phyloP scores from a whole-genome alignment of 2,113 vertebrate genomes.

The Chelonoidis abingdonii region DNA sequence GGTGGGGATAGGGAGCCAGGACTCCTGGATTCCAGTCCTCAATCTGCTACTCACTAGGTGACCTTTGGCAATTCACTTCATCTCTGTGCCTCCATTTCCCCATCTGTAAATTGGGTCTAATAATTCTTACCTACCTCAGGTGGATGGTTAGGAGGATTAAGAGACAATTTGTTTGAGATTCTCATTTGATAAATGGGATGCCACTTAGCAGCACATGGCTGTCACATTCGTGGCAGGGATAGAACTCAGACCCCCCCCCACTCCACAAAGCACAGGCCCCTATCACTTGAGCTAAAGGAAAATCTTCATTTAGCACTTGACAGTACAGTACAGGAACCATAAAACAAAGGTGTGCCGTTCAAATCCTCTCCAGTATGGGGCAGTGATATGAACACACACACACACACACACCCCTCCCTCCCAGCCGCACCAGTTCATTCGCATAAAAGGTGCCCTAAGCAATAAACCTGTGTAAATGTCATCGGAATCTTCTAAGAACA shows the following conservation, averaged over 20 bases:
- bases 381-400: not conserved
- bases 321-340: not conserved
- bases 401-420: fast-evolving
- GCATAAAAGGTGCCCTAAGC: not conserved
- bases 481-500: not conserved
- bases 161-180: too few relatives aligned
- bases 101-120: not conserved
- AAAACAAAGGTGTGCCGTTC: not conserved
- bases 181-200: fast-evolving
- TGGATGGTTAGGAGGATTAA: fast-evolving
- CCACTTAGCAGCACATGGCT: fast-evolving
- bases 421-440: fast-evolving
- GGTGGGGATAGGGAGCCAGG: not conserved
- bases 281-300: not conserved
- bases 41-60: not conserved
- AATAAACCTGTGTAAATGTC: fast-evolving
- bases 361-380: fast-evolving
- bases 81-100: not conserved
- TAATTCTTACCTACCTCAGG: fast-evolving
- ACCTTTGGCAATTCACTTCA: not conserved
- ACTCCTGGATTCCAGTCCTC: not conserved
- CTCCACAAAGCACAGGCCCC: not conserved
- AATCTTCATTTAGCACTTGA: not conserved
- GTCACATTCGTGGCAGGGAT: not conserved
- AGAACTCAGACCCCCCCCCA: not conserved